Percentiles rank a stretch among this genome's conserved stretches.
Evolutionary conservation across 1,140 invertebrate species (phyloP).

Genomic region (Laupala kohalensis): DNA sequence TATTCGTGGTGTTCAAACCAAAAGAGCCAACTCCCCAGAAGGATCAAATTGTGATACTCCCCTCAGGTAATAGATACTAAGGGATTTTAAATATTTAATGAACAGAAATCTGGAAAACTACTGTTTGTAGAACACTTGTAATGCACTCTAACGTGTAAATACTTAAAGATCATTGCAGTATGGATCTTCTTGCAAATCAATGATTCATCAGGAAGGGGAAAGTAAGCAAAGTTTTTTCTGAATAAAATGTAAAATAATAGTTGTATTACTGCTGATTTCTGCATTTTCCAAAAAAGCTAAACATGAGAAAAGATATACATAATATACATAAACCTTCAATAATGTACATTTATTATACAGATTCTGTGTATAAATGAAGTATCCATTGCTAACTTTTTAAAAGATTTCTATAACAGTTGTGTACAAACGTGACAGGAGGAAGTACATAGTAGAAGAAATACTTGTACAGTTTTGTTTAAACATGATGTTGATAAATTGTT

Average conservation of each 20-base stretch:
- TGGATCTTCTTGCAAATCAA: background rate
- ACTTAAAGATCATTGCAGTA: background rate
- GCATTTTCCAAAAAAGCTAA: background rate
- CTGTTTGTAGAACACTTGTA: background rate
- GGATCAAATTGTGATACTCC: slow-evolving; percentile 16
- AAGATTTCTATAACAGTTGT: slow-evolving; percentile 9
- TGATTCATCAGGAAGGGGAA: background rate
- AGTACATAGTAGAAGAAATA: background rate
- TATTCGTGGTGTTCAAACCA: slow-evolving; percentile 1
- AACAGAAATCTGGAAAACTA: slow-evolving; percentile 3
- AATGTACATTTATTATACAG: slow-evolving; percentile 4
- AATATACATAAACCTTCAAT: background rate
- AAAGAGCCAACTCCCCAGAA: background rate
- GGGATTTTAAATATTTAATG: slow-evolving; percentile 8
- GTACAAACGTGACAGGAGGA: background rate
- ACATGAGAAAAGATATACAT: background rate
- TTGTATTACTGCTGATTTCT: slow-evolving; percentile 1
- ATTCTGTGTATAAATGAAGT: slow-evolving; percentile 8
- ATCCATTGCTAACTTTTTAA: background rate
- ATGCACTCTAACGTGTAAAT: background rate
- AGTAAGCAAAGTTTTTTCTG: background rate
- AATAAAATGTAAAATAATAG: background rate
- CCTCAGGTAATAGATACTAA: slow-evolving; percentile 18
- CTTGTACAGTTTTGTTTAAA: slow-evolving; percentile 12
- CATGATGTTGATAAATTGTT: slow-evolving; percentile 4